These are phyloP conservation scores for Thamnophis sirtalis DNA, from an alignment of 2,113 vertebrate genomes.

Conservation along the genomic window DNA sequence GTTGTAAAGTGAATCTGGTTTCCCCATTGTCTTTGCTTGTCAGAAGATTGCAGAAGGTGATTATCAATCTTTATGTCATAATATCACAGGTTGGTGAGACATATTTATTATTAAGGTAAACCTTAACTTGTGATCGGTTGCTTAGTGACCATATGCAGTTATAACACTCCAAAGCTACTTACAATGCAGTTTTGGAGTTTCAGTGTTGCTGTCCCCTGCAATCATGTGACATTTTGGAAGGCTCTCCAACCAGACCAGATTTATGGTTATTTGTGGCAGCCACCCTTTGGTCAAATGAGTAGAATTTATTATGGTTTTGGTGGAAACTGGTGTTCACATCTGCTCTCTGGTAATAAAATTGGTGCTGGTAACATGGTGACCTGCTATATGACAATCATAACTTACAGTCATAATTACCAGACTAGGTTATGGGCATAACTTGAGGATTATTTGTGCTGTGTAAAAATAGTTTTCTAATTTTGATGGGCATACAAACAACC, in stretches of 20 bases:
- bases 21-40: too few relatives aligned
- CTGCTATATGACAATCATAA: not conserved
- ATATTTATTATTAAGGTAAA: too few relatives aligned
- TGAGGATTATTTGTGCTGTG: not conserved
- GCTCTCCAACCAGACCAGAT: not conserved
- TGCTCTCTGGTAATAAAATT: not conserved
- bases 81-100: not conserved
- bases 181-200: too few relatives aligned
- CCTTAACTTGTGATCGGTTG: too few relatives aligned
- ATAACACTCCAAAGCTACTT: too few relatives aligned
- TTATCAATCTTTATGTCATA: not conserved
- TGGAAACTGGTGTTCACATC: not conserved
- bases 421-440: not conserved
- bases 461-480: not conserved
- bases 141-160: too few relatives aligned
- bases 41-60: too few relatives aligned
- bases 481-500: not conserved
- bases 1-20: too few relatives aligned
- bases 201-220: too few relatives aligned
- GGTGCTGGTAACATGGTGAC: not conserved
- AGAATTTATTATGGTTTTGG: not conserved
- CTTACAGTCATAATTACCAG: not conserved
- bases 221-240: not conserved
- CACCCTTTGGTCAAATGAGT: not conserved
- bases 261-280: not conserved